Evolutionary conservation across 2,797 vertebrate species (phyloP), one percentile per base, ranked within the genome.

Genomic region (Neosilurus hyrtlii): DNA sequence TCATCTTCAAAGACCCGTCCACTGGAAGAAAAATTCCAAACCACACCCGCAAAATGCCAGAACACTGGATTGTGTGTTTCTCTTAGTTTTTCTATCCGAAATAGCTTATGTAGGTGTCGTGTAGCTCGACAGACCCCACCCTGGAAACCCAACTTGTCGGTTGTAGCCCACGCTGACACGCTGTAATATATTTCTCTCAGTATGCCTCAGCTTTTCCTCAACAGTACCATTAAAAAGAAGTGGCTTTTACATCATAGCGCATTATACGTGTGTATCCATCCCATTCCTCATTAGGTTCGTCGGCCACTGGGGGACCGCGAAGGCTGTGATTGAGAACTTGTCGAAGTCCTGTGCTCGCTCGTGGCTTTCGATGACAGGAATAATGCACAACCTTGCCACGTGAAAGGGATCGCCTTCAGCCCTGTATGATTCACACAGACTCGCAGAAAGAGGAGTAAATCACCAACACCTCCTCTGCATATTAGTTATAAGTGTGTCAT

Each of bases 301-400:
- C 86, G 71, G 71, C 79, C 76, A 78, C 84, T 10, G 61, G 51
- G 75, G 76, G 66, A 75, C 30, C 68, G 73, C 30, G 83, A 82
- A 65, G 1, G 84, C 70, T 79, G 84, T 91, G 90, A 92, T 88
- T 84, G 91, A 92, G 87, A 88, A 91, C 90, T 91, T 92, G 90
- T 90, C 93, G 91, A 92, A 89, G 87, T 89, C 87, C 86, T 84
- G 86, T 84, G 94, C 93, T 93, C 92, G 94, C 91, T 92, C 89
- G 90, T 90, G 92, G 92, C 91, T 94, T 93, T 93, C 96, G 96
- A 97, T 96, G 95, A 97, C 93, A 88, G 91, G 94, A 96, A 96
- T 96, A 96, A 97, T 97, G 95, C 94, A 96, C 96, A 94, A 95
- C 94, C 91, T 95, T 96, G 96, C 96, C 95, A 95, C 94, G 93